These are phyloP conservation scores for Cheirogaleus medius DNA, from an alignment of 2,113 vertebrate species.

Conservation along the genomic window DNA sequence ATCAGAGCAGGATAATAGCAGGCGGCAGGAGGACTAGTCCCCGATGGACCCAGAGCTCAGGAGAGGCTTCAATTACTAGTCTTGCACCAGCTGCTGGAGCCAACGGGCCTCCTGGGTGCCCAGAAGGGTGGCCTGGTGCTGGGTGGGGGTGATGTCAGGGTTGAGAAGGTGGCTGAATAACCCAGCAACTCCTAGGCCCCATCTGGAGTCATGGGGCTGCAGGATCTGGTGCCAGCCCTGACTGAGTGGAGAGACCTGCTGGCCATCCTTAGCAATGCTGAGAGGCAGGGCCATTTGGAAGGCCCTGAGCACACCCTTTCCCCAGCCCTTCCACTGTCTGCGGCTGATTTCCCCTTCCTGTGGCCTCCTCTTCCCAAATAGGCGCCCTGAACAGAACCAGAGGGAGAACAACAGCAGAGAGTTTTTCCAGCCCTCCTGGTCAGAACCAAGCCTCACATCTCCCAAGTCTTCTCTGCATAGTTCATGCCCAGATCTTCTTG, in stretches of 20 bases:
- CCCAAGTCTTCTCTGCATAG: not conserved
- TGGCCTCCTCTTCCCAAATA: not conserved
- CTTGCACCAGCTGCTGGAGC: conserved; percentile 83
- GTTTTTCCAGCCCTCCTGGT: not conserved
- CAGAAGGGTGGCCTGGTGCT: conserved; percentile 66
- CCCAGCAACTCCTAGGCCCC: not conserved
- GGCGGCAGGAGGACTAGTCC: conserved; percentile 49
- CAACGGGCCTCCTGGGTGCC: conserved; percentile 72
- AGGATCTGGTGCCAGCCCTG: not conserved
- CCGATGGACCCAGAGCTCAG: conserved; percentile 77
- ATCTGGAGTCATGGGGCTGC: conserved; percentile 23
- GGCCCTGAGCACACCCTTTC: too few species aligned
- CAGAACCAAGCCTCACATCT: not conserved
- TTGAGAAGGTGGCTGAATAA: not conserved
- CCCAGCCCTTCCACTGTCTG: not conserved
- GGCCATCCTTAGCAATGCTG: not conserved
- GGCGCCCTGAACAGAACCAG: not conserved
- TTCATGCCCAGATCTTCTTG: not conserved
- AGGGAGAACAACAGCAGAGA: not conserved
- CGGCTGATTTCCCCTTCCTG: not conserved
- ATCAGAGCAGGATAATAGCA: conserved; percentile 79
- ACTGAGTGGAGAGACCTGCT: not conserved
- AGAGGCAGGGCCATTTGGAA: not conserved
- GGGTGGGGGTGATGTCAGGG: not conserved
- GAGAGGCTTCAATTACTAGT: conserved; percentile 89